phyloP scores from a whole-genome alignment of 1,140 invertebrate species.

The Globodera rostochiensis region DNA sequence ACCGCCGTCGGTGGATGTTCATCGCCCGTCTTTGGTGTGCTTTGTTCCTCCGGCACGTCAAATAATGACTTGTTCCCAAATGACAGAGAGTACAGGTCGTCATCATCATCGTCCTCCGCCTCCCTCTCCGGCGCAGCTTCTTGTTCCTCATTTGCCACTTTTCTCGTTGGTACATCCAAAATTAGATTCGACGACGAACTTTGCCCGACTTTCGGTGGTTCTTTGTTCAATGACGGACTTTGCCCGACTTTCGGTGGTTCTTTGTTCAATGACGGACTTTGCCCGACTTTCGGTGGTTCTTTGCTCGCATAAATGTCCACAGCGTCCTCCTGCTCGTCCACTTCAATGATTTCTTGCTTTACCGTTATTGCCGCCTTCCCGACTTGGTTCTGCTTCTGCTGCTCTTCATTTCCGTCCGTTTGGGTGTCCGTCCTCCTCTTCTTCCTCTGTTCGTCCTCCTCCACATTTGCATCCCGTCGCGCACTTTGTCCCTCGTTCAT shows the following conservation, averaged over 20 bases:
- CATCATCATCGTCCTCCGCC: neutral
- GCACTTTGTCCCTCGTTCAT: no score
- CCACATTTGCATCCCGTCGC: neutral
- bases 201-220: neutral
- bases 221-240: no score
- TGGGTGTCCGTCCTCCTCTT: constrained; percentile 1
- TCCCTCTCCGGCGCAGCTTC: neutral
- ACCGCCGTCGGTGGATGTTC: neutral
- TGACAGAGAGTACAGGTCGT: neutral
- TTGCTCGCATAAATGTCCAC: no score
- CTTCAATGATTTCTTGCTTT: neutral
- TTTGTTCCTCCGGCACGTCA: neutral
- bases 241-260: no score
- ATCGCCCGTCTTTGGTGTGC: neutral
- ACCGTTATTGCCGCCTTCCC: neutral
- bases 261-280: no score
- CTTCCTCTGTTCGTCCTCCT: neutral
- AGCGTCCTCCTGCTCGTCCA: neutral
- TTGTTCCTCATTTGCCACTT: neutral
- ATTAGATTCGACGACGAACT: neutral
- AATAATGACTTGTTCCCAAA: neutral
- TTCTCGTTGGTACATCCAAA: neutral
- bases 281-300: neutral
- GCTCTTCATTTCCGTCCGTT: neutral
- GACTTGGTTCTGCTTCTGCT: neutral